Base-by-base conservation (phyloP, 2,888 invertebrate genomes). In the Agrenia bidenticulata region DNA sequence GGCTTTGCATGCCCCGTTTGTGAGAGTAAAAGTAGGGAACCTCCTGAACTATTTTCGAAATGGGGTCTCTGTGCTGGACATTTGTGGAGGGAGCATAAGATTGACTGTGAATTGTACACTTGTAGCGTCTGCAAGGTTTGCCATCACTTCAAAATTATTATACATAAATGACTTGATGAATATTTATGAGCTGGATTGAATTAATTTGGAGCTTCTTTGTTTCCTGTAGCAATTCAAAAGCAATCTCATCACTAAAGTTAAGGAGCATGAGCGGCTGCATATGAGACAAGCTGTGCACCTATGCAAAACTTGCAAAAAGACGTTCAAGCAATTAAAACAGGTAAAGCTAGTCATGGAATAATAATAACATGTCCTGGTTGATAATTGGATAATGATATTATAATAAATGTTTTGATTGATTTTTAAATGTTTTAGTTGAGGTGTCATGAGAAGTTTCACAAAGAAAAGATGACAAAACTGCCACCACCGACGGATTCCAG, bases 101-200 rank as follows among this genome's bases (percentile, higher is more conserved):
- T 87, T 11, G 91, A 92, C 77, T 85, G 91, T 83, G 93, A 92
- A 77, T 79, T 93, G 51, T 88, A 87, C 57, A 84, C 87, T 1
- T 93, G 92, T 80, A 85, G 87, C 74, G 81, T 87, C 69, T 92
- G 92, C 77, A 85, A 69, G 67, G 75, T 73, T 17, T 17, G 45
- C n/a, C n/a, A n/a, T n/a, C n/a, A n/a, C n/a, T n/a, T n/a, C n/a
- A n/a, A n/a, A n/a, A 63, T 73, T 60, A 45, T 61, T 19, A 55
- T 51, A 41, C 54, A 26, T 24, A 39, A 58, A 26, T 39, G 9
- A 15, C 39, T 39, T 39, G 39, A 9, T 15, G 9, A 60, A 55
- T 39, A 11, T n/a, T n/a, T n/a, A n/a, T n/a, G n/a, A n/a, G n/a
- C n/a, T n/a, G n/a, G n/a, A n/a, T n/a, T n/a, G n/a, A n/a, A n/a